A percentile compares a stretch with the other conserved stretches of the same genome.
Conservation (phyloP, 2,113 vertebrate genomes). For the Pica pica region DNA sequence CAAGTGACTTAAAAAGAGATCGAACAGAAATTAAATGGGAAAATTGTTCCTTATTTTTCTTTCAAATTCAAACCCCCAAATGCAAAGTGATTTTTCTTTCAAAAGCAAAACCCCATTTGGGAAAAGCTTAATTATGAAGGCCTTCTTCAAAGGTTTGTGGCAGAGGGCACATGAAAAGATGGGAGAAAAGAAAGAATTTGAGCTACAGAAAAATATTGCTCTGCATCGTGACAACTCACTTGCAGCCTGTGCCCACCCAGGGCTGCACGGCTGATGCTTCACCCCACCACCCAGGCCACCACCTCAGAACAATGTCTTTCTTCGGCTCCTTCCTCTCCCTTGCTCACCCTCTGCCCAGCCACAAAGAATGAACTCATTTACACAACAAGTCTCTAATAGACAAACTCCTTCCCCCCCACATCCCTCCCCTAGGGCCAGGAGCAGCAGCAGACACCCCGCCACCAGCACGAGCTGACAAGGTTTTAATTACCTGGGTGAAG, state of each 20-base stretch:
- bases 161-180: neutral
- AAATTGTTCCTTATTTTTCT: neutral
- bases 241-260: neutral
- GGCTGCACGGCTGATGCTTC: neutral
- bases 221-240: accelerated
- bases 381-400: neutral
- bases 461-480: neutral
- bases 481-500: neutral
- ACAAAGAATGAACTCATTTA: neutral
- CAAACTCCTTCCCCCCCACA: neutral
- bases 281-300: neutral
- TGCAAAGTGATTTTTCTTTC: neutral
- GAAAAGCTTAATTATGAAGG: slow-evolving; percentile 4
- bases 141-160: neutral
- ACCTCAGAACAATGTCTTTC: accelerated
- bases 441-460: neutral
- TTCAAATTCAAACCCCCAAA: neutral
- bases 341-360: neutral
- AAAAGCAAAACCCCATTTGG: neutral
- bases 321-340: neutral
- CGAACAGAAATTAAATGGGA: neutral
- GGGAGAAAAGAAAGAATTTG: neutral
- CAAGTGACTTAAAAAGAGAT: neutral
- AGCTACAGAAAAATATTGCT: neutral
- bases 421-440: neutral